Base-by-base conservation (phyloP, 37 sponge, comb jelly and placozoan species). In the Aplysina aerophoba region DNA sequence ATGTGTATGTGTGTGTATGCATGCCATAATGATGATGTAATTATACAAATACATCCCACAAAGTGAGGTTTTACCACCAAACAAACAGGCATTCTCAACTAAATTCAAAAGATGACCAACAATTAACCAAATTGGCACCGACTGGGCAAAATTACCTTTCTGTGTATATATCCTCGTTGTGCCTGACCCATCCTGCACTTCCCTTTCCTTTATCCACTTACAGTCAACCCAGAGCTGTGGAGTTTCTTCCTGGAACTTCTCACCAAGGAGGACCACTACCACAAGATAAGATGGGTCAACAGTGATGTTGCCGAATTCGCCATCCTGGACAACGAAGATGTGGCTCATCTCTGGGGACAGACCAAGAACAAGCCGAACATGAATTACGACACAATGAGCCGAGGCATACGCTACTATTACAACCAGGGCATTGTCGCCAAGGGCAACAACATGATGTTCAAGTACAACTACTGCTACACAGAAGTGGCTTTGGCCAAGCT, bases 361-460 rank as follows among this genome's bases (percentile, higher is more conserved):
- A 50, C 53, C 3, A 75, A 75, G 54, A 75, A 75, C 78, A 75
- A 75, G 53, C n/a, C 53, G 1, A 75, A 75, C 25, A 75, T 75
- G 78, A 75, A 75, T 25, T 75, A 75, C 53, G 78, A 75, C 78
- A 75, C 78, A 24, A 75, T 75, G 78, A 75, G 78, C 54, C 33
- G 78, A 24, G 78, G 38, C 3, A 75, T 75, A 3, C 44, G 78
- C 54, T 75, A 75, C 78, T 75, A 75, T 36, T 75, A 75, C 78
- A 75, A 75, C 24, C 78, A 75, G 22, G 78, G 78, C 21, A 75
- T 75, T 25, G 41, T 75, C 5, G 54, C 78, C 20, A 75, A 75
- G 78, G 78, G 78, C 21, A 75, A 75, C 25, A 75, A 75, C 54
- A 75, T 75, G 78, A 75, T 75, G 78, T 75, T 75, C 78, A 75